Evolutionary conservation across 2,888 invertebrate genomes (phyloP), one percentile per base, ranked within the genome.

Genomic region (Dolichomitus sp.): DNA sequence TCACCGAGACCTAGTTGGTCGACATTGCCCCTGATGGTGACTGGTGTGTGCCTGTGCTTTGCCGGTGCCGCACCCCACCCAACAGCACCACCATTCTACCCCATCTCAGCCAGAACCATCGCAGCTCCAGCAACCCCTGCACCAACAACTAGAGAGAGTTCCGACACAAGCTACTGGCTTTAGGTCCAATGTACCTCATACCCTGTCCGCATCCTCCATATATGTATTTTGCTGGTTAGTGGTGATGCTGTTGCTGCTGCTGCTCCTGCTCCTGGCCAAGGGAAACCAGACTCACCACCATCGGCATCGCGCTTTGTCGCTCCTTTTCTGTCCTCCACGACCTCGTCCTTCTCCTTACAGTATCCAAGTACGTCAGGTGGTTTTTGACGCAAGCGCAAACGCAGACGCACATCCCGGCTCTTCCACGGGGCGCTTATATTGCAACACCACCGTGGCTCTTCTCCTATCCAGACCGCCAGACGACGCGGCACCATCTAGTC

Each of bases 1-100:
- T 92, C 92, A 92, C 92, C 92, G 92, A 93, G 93, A 93, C 92
- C 92, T 87, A 92, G 90, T 92, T 91, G 90, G 80, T 91, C 92
- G 92, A 91, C 93, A 92, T 92, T 92, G 92, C 89, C 91, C 92
- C 92, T 91, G 92, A 50, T 50, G 80, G 33, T 87, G 84, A 80
- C 76, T 81, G 84, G 84, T 84, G 76, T 65, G 45, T 45, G 77
- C 75, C 79, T 77, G 76, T 61, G 79, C 79, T 72, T 48, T 50
- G 65, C 77, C 66, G 69, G 78, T 74, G 79, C 75, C 79, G 68
- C 78, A 84, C 81, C 85, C 85, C 84, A 66, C 74, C 83, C 57
- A 78, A 23, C 30, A 14, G 80, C 69, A 80, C 76, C 75, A 79
- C 33, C 75, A 45, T 57, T 37, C 61, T 48, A 17, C 61, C 33